Base-by-base conservation (phyloP, 2,888 invertebrate species). In the Hirtodrosophila alboralis region DNA sequence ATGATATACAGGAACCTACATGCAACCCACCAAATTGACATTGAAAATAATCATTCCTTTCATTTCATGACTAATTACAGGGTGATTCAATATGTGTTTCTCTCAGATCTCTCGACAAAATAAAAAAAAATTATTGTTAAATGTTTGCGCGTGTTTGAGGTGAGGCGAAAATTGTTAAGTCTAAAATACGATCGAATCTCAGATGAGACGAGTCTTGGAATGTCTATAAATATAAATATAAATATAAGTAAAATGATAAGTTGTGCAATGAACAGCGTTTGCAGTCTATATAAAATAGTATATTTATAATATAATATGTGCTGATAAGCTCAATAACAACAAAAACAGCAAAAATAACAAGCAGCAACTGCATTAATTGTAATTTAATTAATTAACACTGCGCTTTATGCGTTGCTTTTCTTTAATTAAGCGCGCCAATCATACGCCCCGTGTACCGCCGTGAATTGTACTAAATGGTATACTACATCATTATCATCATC, bases 361-460 rank as follows among this genome's bases (percentile, higher is more conserved):
- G 23, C 18, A 27, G 16, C 12, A 13, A 57, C 52, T 70, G 74
- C 77, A 84, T 71, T 61, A 84, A 84, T 84, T 80, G 75, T 72
- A 81, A 85, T 81, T 84, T 64, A 72, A 84, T 80, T 84, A 80
- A 80, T 81, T 78, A 78, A 60, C 40, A 45, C 62, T 47, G 21
- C 48, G 51, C 34, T 54, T 58, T 59, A 38, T 58, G 9, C 31
- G 28, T 36, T 37, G 30, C 31, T 33, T n/a, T 52, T 44, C 75
- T 69, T 70, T 75, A 84, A 78, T 78, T 78, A 80, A 58, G 62
- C 64, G 59, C 62, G 71, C 76, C 78, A 84, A 84, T 79, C 85
- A 80, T 75, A 78, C 75, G 79, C 71, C 64, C 66, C 58, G 65
- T 83, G 72, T 26, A 47, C 37, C 43, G 37, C 64, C 28, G 18